Base-by-base conservation (phyloP, 2,888 invertebrate genomes). In the Eilema depressum region DNA sequence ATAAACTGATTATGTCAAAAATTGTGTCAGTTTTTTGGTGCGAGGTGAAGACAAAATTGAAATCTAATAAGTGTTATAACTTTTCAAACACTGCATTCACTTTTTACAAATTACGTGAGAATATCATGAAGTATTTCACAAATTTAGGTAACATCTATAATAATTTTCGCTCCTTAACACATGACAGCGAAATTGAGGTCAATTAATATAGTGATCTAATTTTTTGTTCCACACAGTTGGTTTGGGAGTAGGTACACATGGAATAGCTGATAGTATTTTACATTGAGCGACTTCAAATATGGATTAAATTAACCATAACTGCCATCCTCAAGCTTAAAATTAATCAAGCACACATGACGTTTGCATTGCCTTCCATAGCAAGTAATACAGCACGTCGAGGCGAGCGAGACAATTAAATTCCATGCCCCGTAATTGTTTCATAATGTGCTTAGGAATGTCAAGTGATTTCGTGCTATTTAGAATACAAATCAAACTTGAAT, bases 11-110 rank as follows among this genome's bases (percentile, higher is more conserved):
- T 33, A 7, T 3, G 8, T 7, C 33, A 33, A 33, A 33, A 33
- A 14, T 1, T 4, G 2, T 11, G 12, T 14, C 14, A 14, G 2
- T 14, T 3, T 11, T 14, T 1, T 2, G 12, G 12, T 0, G 1
- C 12, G 2, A 14, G 12, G 41, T 37, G 33, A 37, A 37, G 11
- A 37, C 12, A 37, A n/a, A n/a, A 37, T 37, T 37, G 33, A 12
- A 12, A 5, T 37, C 12, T 12, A 37, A 37, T 37, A 37, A 37
- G 33, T 11, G 33, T 37, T 12, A 12, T 1, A 37, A 37, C 11
- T 7, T 1, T 37, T 41, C 17, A 17, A 3, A 41, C 17, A 3
- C 41, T 14, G 14, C 41, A 17, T 17, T 41, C 41, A 17, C 41
- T 41, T 41, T 3, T 14, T 4, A 41, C 3, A 14, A 41, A 41